Base-by-base conservation (phyloP, 2,888 invertebrate species). In the Drosophila mayaguana region DNA sequence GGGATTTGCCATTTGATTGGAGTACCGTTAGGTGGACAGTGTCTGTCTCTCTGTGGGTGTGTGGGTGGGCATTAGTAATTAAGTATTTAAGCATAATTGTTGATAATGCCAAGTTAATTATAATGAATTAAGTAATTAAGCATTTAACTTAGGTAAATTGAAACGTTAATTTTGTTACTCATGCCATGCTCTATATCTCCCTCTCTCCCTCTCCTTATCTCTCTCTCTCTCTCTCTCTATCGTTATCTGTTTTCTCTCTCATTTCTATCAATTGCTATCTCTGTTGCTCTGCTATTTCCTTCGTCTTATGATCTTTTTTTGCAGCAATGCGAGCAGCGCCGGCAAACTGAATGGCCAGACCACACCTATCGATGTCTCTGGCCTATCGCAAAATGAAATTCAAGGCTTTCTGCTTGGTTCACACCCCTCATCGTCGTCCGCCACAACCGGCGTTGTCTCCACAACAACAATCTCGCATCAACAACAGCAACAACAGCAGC, bases 331-430 rank as follows among this genome's bases (percentile, higher is more conserved):
- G 83, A 91, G 54, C 91, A 80, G 85, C 91, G 78, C 88, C 80
- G 91, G 90, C 80, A 93, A 93, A 76, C 83, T 93, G 76, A 93
- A 93, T 87, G 93, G 93, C 80, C 93, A 93, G 91, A 92, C 93
- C 93, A 93, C 93, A 92, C 93, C 93, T 92, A 92, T 93, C 80
- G 93, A 93, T 89, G 93, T 93, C 84, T 92, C 93, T 89, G 92
- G 93, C 91, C 93, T 93, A 92, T 93, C 93, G 91, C 93, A 93
- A 91, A 93, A 93, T 92, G 93, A 93, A 91, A 93, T 93, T 89
- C 93, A 93, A 93, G 93, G 93, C 91, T 91, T 93, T 90, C 89
- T 93, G 88, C 92, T 93, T 87, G 93, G 93, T 90, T 91, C 93
- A 90, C 93, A 93, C 92, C 92, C 93, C 92, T 92, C 92, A 72